These are phyloP conservation scores for Trissolcus basalis DNA, from an alignment of 1,140 invertebrate species.

Conservation along the genomic window DNA sequence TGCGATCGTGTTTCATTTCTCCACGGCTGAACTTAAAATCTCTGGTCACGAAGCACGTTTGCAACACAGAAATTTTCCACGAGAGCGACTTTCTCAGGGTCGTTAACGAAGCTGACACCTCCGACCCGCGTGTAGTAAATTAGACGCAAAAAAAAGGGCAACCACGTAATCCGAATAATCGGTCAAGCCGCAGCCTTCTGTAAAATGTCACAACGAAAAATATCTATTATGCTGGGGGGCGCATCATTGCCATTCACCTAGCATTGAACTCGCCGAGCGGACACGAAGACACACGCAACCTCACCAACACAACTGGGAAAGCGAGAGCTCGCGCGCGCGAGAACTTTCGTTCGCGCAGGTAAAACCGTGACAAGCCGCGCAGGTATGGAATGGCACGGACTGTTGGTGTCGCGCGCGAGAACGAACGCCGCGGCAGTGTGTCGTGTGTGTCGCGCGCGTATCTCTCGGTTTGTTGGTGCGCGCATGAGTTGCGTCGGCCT, in stretches of 20 bases:
- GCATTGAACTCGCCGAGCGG: conserved; percentile 47
- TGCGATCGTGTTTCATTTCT: too few relatives aligned
- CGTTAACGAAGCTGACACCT: conserved; percentile 13
- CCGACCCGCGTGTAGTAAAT: not conserved
- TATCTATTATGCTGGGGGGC: conserved; percentile 11
- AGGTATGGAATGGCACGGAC: conserved; percentile 18
- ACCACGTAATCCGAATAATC: conserved; percentile 7
- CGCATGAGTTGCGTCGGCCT: conserved; percentile 30
- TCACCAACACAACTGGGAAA: conserved; percentile 4
- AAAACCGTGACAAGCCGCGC: conserved; percentile 35
- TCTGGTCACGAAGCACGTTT: too few relatives aligned
- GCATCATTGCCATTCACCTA: conserved; percentile 46
- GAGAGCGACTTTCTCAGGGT: conserved; percentile 12
- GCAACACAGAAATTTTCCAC: too few relatives aligned
- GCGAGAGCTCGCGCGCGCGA: conserved; percentile 10
- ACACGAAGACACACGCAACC: not conserved
- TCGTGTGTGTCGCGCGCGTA: conserved; percentile 40
- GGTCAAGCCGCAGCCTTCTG: conserved; percentile 22
- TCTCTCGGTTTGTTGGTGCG: conserved; percentile 16
- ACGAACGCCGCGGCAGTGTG: conserved; percentile 28
- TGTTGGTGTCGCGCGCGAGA: conserved; percentile 22
- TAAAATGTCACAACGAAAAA: conserved; percentile 23
- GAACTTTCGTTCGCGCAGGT: conserved; percentile 45
- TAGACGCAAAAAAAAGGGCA: not conserved
- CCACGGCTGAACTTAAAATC: too few relatives aligned